Conservation (phyloP, 2,888 invertebrate species). For the Alitta virens region DNA sequence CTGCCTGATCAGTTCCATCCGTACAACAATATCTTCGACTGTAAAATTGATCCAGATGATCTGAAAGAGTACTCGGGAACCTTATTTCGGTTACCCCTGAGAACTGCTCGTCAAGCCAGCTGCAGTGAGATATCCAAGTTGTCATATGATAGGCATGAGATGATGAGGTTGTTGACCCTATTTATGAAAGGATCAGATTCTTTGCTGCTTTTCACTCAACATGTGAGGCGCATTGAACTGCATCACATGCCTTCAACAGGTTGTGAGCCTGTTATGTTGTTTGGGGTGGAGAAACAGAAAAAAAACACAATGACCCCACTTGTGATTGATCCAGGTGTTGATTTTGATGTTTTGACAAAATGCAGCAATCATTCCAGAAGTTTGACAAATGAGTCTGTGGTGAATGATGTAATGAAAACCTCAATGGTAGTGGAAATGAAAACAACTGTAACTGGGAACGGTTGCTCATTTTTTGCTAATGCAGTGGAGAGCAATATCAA, state of each 20-base stretch:
- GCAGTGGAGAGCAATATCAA: too few relatives aligned
- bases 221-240: constrained; percentile 34
- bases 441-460: too few relatives aligned
- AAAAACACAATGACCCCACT: too few relatives aligned
- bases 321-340: too few relatives aligned
- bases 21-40: constrained; percentile 37
- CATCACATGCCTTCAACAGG: constrained; percentile 30
- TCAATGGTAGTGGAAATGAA: too few relatives aligned
- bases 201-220: constrained; percentile 46
- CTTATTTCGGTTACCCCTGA: constrained; percentile 33
- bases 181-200: constrained; percentile 34
- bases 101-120: constrained; percentile 28
- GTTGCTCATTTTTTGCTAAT: too few relatives aligned
- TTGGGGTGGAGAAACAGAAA: too few relatives aligned
- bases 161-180: constrained; percentile 35
- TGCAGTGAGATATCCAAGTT: constrained; percentile 36
- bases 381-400: too few relatives aligned
- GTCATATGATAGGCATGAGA: constrained; percentile 35
- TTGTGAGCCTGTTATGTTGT: neutral
- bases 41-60: constrained; percentile 18
- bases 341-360: too few relatives aligned
- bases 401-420: too few relatives aligned
- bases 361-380: too few relatives aligned
- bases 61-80: constrained; percentile 28
- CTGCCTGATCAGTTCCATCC: constrained; percentile 41